Conservation (phyloP, 2,797 vertebrate genomes). For the Melanotaenia nigrans region DNA sequence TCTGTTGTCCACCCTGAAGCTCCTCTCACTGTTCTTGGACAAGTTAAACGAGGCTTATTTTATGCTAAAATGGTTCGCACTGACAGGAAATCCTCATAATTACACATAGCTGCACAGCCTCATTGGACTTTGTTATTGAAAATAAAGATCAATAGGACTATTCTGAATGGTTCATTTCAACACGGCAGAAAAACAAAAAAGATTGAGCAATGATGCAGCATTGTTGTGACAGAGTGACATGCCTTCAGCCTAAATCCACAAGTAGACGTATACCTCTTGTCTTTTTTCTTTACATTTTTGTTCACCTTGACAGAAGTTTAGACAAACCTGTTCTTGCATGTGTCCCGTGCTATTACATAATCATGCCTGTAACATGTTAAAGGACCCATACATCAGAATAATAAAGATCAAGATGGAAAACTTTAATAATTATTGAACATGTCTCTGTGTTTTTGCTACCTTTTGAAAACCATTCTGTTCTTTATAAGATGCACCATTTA, state of each 20-base stretch:
- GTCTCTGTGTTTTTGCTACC: neutral
- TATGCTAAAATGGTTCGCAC: neutral
- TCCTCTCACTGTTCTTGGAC: neutral
- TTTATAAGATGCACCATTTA: neutral
- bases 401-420: slow-evolving; percentile 7
- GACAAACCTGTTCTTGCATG: neutral
- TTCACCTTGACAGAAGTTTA: neutral
- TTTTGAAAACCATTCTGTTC: neutral
- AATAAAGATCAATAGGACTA: neutral
- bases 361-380: neutral
- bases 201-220: neutral
- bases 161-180: neutral
- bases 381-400: neutral
- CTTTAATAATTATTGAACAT: neutral
- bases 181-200: neutral
- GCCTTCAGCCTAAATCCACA: neutral
- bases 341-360: neutral
- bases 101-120: neutral
- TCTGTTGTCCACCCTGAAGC: slow-evolving; percentile 11
- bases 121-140: neutral
- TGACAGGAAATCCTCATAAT: slow-evolving; percentile 4
- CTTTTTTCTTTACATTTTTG: too few relatives aligned
- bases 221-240: neutral
- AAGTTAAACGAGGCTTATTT: neutral
- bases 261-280: neutral